Conservation (phyloP, 1,140 invertebrate species). For the Aradophagus sp. region DNA sequence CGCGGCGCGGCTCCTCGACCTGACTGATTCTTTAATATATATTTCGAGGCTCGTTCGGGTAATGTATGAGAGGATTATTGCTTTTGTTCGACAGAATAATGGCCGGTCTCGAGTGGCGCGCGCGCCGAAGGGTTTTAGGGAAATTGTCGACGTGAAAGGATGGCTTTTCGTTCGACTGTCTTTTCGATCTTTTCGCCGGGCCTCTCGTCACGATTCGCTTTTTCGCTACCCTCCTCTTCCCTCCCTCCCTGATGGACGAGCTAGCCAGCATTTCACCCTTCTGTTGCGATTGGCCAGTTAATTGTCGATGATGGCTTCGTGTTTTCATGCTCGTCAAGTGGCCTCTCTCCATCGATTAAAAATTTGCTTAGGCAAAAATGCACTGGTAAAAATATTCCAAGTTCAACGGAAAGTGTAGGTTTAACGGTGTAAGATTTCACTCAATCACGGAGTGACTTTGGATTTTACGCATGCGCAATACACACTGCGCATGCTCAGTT, state of each 20-base stretch:
- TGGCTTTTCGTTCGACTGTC: slow-evolving; percentile 12
- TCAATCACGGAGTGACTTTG: too few relatives aligned
- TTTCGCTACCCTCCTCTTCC: too few relatives aligned
- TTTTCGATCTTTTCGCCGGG: slow-evolving; percentile 21
- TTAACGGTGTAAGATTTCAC: too few relatives aligned
- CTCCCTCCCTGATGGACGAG: too few relatives aligned
- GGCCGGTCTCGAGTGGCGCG: slow-evolving; percentile 32
- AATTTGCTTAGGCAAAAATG: slow-evolving; percentile 28
- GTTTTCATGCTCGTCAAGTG: slow-evolving; percentile 9
- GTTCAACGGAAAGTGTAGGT: too few relatives aligned
- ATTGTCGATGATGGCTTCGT: slow-evolving; percentile 25
- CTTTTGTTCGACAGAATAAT: slow-evolving; percentile 53
- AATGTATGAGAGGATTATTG: slow-evolving; percentile 54
- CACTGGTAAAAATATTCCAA: too few relatives aligned
- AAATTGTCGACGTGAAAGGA: slow-evolving; percentile 33
- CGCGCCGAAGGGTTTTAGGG: slow-evolving; percentile 36
- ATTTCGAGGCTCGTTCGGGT: slow-evolving; percentile 32
- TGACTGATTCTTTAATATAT: slow-evolving; percentile 44
- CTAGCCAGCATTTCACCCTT: neutral
- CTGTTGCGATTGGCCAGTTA: slow-evolving; percentile 23
- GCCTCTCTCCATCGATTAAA: slow-evolving; percentile 20
- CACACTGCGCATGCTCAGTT: too few relatives aligned
- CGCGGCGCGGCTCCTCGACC: neutral
- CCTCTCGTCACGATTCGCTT: too few relatives aligned
- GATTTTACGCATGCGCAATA: too few relatives aligned